Base-by-base conservation (phyloP, 2,888 invertebrate genomes). In the Dendrolimus houi region DNA sequence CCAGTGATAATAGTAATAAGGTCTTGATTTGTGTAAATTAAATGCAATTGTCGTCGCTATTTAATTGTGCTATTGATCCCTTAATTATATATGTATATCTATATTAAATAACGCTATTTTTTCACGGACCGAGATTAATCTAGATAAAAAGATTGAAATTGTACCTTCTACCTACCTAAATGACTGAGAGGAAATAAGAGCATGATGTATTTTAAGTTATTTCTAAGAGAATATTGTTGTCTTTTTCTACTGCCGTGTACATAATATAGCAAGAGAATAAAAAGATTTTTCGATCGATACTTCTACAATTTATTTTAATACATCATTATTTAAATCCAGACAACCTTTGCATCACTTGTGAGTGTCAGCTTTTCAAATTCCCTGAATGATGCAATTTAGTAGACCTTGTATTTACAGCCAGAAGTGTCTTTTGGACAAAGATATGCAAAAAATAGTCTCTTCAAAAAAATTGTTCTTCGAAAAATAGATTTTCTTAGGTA, bases 1-100 rank as follows among this genome's bases (percentile, higher is more conserved):
- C 87, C 83, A 87, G 90, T 90, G 90, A 90, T 90, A 90, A 75
- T 90, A 90, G 89, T 72, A 69, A 72, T 90, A 90, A 88, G 88
- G 70, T 72, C 81, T 84, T 79, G 74, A 57, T 52, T 57, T 54
- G 40, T 54, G 54, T 40, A 56, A 56, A 56, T 53, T 59, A 54
- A 55, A 54, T 56, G 56, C 56, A 56, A 56, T 56, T 56, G 56
- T 56, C 56, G 52, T 55, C 52, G 55, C 52, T 55, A 55, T 71
- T 71, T 69, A 74, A 77, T 75, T 78, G 78, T 80, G 77, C 83
- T 85, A 76, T 76, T 75, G 75, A 81, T 73, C 81, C 76, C 75
- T 75, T 71, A 77, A 75, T 66, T 64, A 66, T 64, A 65, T 63
- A 63, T 68, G 66, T 72, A 70, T 72, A 77, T 75, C 71, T 78